phyloP scores from a whole-genome alignment of 2,797 vertebrate genomes.

The Allobates femoralis region DNA sequence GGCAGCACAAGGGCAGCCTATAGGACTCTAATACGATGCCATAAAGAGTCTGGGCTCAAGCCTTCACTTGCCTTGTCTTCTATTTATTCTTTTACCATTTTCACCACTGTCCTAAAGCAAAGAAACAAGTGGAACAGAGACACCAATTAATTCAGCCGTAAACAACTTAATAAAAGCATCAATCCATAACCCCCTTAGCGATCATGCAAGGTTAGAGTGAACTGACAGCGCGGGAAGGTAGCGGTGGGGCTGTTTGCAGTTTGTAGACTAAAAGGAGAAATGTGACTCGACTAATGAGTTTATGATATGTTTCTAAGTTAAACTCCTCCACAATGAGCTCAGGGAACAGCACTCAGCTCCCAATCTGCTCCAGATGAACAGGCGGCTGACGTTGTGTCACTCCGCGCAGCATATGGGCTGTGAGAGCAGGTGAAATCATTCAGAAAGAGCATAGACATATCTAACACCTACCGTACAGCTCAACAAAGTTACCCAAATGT shows the following conservation, averaged over 20 bases:
- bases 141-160: neutral
- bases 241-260: slow-evolving; percentile 1
- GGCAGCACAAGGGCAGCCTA: no score
- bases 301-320: slow-evolving; percentile 45
- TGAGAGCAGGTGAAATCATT: slow-evolving; percentile 57
- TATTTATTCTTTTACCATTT: neutral
- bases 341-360: slow-evolving; percentile 43
- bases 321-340: slow-evolving; percentile 53
- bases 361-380: slow-evolving; percentile 54
- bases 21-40: no score
- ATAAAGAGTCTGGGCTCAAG: no score
- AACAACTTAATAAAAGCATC: slow-evolving; percentile 24
- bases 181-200: slow-evolving; percentile 9
- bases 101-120: neutral
- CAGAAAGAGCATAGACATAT: slow-evolving; percentile 29
- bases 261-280: slow-evolving; percentile 12
- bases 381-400: slow-evolving; percentile 48
- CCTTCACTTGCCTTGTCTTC: neutral
- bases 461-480: slow-evolving; percentile 17
- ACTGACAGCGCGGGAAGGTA: neutral
- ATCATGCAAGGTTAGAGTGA: neutral
- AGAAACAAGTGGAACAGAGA: neutral
- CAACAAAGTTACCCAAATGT: slow-evolving; percentile 1
- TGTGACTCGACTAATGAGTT: slow-evolving; percentile 44
- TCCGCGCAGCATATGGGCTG: slow-evolving; percentile 48